A percentile compares a stretch with the other conserved stretches of the same genome.
Conservation (phyloP, 2,888 invertebrate species). For the Watsonalla binaria region DNA sequence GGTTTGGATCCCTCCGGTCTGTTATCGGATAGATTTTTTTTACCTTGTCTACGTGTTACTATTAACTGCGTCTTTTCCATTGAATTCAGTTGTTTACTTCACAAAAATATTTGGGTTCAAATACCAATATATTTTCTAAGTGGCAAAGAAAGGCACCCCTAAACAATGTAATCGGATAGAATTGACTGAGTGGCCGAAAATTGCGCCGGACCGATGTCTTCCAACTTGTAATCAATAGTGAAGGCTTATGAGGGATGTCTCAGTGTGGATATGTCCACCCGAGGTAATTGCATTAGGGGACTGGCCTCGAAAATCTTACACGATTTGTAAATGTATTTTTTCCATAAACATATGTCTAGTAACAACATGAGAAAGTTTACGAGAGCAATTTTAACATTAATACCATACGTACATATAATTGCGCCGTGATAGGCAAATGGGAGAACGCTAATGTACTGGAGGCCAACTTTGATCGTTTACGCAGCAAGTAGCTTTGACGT, state of each 20-base stretch:
- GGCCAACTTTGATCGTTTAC: too few species aligned
- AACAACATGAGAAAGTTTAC: too few species aligned
- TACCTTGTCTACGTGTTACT: too few species aligned
- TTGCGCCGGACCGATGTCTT: slow-evolving; percentile 30
- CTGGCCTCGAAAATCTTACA: background rate
- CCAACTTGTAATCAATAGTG: slow-evolving; percentile 25
- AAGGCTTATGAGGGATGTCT: slow-evolving; percentile 21
- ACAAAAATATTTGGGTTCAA: slow-evolving; percentile 4
- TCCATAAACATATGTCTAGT: background rate
- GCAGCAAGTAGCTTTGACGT: too few species aligned
- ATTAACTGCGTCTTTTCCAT: too few species aligned
- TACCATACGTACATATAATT: too few species aligned
- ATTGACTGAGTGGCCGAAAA: slow-evolving; percentile 38
- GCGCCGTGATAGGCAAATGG: too few species aligned
- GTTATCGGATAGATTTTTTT: too few species aligned
- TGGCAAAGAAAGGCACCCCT: slow-evolving; percentile 4
- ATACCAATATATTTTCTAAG: background rate
- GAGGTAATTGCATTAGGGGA: background rate
- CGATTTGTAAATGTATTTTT: background rate
- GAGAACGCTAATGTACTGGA: too few species aligned
- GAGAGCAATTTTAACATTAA: too few species aligned
- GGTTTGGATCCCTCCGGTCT: too few species aligned
- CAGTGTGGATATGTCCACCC: slow-evolving; percentile 10
- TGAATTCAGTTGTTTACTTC: too few species aligned
- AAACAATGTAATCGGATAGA: slow-evolving; percentile 36